Base-by-base conservation (phyloP, 2,888 invertebrate genomes). In the Leucoptera coffeella region DNA sequence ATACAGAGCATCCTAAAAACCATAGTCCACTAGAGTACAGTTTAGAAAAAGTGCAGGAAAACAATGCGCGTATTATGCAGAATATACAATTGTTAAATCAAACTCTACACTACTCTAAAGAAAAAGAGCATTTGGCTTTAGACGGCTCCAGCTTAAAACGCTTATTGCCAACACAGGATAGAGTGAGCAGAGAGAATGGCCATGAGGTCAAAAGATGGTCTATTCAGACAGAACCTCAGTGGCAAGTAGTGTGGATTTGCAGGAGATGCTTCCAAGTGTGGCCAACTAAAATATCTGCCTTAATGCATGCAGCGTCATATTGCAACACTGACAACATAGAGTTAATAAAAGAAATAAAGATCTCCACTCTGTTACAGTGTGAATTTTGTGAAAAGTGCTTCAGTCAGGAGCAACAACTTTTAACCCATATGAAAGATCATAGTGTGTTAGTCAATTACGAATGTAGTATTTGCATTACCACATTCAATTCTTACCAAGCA, bases 401-500 rank as follows among this genome's bases (percentile, higher is more conserved):
- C 33, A 65, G 67, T 13, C 61, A 59, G 39, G 62, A 71, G 27
- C 62, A 65, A 8, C 49, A 59, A 42, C 35, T 72, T 14, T 35
- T 69, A 22, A 47, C 52, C 30, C 72, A 72, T 40, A 48, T 52
- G 2, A 65, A 59, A 39, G 39, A 41, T 19, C 84, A 84, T 51
- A 75, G 75, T 2, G 77, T 75, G n/a, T 71, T 73, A 35, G 75
- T 73, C 43, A 80, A 79, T 42, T 82, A 80, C 49, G 74, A 77
- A 42, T 84, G 84, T 43, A 64, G 64, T 30, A 73, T 75, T 33
- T 72, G 72, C 33, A 45, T 47, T 30, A 42, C 50, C 23, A 35
- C 44, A 21, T 72, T 72, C 38, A 29, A 39, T 9, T 61, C 59
- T 12, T 71, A 58, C 34, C 59, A 53, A 39, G 40, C 35, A 23